Conservation (phyloP, 2,113 vertebrate species). For the Mirounga angustirostris region DNA sequence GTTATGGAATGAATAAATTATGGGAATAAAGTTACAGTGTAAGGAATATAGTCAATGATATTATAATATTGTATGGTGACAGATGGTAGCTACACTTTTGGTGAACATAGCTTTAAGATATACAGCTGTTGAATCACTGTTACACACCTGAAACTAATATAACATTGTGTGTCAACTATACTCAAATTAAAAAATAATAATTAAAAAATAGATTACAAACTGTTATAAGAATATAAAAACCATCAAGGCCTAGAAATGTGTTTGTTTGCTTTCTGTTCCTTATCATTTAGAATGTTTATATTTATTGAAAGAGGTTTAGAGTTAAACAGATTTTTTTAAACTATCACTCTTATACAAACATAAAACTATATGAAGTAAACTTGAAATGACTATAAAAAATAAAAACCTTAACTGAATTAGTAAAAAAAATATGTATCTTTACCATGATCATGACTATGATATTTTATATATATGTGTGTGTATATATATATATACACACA, state of each 20-base stretch:
- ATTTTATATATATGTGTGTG: background rate
- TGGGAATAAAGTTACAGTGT: background rate
- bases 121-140: background rate
- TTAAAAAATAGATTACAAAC: background rate
- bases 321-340: background rate
- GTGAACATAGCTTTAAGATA: background rate
- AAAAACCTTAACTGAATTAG: background rate
- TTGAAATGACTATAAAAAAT: background rate
- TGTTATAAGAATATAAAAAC: background rate
- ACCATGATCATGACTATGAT: background rate
- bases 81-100: background rate
- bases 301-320: background rate
- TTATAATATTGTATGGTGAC: background rate
- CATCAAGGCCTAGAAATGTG: background rate
- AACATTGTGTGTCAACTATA: background rate
- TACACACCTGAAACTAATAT: background rate
- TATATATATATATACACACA: background rate
- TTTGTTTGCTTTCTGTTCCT: background rate
- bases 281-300: background rate
- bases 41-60: background rate
- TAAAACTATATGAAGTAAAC: background rate
- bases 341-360: background rate
- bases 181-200: background rate
- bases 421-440: background rate
- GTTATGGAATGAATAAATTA: background rate